phyloP scores from a whole-genome alignment of 2,113 vertebrate species.

The Nicator chloris region DNA sequence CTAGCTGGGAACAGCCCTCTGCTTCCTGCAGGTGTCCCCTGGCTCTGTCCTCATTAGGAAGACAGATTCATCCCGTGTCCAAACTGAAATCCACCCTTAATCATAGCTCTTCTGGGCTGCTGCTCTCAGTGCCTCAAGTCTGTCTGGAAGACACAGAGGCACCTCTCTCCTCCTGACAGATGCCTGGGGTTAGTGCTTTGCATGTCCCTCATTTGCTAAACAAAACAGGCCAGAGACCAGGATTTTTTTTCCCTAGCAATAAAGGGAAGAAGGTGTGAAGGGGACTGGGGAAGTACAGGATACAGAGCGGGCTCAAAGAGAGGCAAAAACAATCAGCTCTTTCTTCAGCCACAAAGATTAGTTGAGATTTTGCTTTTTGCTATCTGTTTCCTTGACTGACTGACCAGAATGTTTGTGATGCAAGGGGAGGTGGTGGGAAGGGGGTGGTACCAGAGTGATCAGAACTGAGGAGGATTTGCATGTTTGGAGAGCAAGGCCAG shows the following conservation, averaged over 20 bases:
- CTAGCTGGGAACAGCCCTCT: background rate
- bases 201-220: constrained; percentile 85
- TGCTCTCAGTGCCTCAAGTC: background rate
- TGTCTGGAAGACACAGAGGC: constrained; percentile 8
- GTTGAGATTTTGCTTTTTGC: constrained; percentile 20
- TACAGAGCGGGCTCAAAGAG: background rate
- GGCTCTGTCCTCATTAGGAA: background rate
- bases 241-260: constrained; percentile 12
- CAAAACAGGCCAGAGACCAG: constrained; percentile 73
- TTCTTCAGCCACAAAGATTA: constrained; percentile 35
- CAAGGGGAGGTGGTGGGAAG: background rate
- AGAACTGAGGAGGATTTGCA: background rate
- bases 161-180: background rate
- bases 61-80: background rate
- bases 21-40: background rate
- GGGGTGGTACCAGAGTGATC: background rate
- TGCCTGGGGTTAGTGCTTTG: constrained; percentile 65
- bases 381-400: constrained; percentile 8
- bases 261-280: constrained; percentile 19
- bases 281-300: background rate
- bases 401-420: background rate
- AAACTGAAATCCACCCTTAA: background rate
- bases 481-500: background rate
- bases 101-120: background rate
- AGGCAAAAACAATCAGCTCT: constrained; percentile 12